Evolutionary conservation across 2,113 vertebrate genomes (phyloP), one percentile per base, ranked within the genome.

Genomic region (Lepidothrix coronata): DNA sequence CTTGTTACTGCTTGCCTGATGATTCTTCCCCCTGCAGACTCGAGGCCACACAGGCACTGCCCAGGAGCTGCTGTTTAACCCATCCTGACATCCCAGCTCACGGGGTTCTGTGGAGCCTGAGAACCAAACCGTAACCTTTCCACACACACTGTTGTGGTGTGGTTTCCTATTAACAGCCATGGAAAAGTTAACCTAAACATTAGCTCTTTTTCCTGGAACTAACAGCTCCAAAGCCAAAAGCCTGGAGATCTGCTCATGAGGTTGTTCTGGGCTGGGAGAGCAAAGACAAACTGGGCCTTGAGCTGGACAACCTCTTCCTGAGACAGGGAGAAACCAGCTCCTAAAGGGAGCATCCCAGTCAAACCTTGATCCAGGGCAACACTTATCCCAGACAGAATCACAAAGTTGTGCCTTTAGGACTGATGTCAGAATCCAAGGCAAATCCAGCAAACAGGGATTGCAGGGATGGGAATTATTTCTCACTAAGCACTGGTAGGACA

Each of bases 181-280:
- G 94, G 96, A 96, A 97, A 96, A 96, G 79, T 95, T 85, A 95
- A 93, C 89, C 77, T 91, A 89, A 93, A 87, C 63, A 28, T 89
- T 8, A 66, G 67, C 63, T 89, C 49, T 83, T 78, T 85, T 95
- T 93, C 92, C 93, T 95, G 96, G 94, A 96, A 94, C 82, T 66
- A 7, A 27, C 35, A 76, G 77, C 62, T 43, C n/a, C 25, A 8
- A 17, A 86, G 93, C 91, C 91, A 95, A 57, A 54, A 89, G n/a
- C 44, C 66, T 21, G 3, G n/a, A 12, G 66, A 54, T 75, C 37
- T 28, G 61, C 71, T 79, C 57, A 18, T 57, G 33, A 21, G 73
- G 39, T 61, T 28, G 54, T 55, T 80, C 5, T 0, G 51, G 30
- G 13, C 74, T n/a, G 61, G 17, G 22, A 30, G 54, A 76, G 2